A percentile compares a stretch with the other conserved stretches of the same genome.
These are phyloP conservation scores for Heliconius aoede DNA, from an alignment of 2,888 invertebrate genomes.

Conservation along the genomic window DNA sequence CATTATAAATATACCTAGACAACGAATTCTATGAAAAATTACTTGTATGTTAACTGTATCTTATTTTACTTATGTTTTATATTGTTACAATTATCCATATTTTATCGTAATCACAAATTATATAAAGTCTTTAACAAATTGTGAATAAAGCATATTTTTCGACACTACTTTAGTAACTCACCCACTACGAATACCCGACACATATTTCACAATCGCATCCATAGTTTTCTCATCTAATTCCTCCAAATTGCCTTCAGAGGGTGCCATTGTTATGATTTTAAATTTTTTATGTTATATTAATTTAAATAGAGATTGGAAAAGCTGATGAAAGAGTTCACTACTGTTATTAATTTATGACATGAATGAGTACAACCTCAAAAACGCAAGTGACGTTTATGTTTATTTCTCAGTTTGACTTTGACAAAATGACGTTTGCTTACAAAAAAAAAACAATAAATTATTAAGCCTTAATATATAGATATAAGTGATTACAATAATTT, in stretches of 20 bases:
- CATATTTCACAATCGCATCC: constrained; percentile 66
- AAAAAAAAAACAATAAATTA: not conserved
- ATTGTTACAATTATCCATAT: not conserved
- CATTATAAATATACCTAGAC: not conserved
- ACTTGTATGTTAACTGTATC: no score
- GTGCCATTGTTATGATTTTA: constrained; percentile 39
- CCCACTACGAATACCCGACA: constrained; percentile 67
- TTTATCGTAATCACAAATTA: not conserved
- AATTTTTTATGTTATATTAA: not conserved
- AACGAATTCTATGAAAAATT: not conserved
- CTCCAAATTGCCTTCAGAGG: constrained; percentile 39
- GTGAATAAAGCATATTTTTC: constrained; percentile 1
- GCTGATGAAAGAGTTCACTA: constrained; percentile 28
- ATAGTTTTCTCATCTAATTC: constrained; percentile 63
- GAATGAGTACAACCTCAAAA: constrained; percentile 15
- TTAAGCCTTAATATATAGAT: not conserved
- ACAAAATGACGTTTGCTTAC: not conserved
- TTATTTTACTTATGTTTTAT: not conserved
- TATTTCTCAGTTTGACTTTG: constrained; percentile 1
- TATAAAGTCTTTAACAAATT: not conserved
- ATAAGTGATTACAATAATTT: not conserved
- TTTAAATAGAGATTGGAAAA: constrained; percentile 1
- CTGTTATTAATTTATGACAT: no score
- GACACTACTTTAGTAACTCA: constrained; percentile 50
- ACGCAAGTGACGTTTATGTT: constrained; percentile 23